These are phyloP conservation scores for Bryconaethiops microstoma DNA, from an alignment of 2,797 vertebrate genomes.

Conservation along the genomic window DNA sequence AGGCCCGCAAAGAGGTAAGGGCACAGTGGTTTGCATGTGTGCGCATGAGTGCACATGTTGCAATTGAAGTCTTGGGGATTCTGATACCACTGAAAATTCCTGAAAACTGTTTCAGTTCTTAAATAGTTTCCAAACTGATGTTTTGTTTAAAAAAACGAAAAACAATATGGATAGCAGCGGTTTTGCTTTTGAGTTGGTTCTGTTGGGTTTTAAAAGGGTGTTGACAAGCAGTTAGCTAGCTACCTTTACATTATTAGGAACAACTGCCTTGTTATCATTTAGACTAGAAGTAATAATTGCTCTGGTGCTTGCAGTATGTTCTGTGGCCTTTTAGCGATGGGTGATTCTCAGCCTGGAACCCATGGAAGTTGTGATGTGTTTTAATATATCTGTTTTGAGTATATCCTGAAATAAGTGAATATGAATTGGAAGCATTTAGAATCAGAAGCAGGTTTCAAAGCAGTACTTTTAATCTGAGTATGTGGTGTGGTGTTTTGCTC, in stretches of 20 bases:
- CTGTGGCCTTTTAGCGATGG: not conserved
- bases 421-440: constrained; percentile 4
- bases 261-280: not conserved
- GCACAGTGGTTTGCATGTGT: not conserved
- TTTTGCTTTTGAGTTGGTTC: no score
- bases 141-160: no score
- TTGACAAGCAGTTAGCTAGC: not conserved
- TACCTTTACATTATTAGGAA: not conserved
- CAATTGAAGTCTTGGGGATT: not conserved
- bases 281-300: not conserved
- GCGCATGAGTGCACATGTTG: not conserved
- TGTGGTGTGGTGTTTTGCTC: not conserved
- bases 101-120: no score
- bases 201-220: no score
- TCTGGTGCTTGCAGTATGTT: constrained; percentile 6
- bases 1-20: constrained; percentile 87
- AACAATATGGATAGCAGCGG: no score
- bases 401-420: constrained; percentile 3
- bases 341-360: no score
- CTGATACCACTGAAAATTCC: not conserved
- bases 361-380: not conserved
- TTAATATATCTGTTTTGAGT: constrained; percentile 1
- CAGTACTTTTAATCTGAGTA: not conserved
- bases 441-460: not conserved
- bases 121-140: no score